Base-by-base conservation (phyloP, 2,113 vertebrate species). In the Oplegnathus fasciatus region DNA sequence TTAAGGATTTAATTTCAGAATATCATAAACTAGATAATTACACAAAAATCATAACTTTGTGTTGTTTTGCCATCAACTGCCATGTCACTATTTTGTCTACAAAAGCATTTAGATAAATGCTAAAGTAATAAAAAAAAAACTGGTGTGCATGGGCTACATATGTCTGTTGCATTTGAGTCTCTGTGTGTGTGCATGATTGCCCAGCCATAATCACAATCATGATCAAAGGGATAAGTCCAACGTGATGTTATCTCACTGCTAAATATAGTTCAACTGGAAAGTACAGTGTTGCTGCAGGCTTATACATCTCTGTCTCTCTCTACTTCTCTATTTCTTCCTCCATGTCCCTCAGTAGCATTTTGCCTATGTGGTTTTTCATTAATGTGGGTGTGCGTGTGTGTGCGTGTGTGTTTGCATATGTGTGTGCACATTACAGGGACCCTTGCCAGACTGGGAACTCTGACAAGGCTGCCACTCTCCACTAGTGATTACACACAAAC, bases 191-290 rank as follows among this genome's bases (percentile, higher is more conserved):
- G 65, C 57, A 78, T 85, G 90, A 80, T 82, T 82, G 88, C 78
- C 70, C 70, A 82, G 89, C 84, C 87, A 93, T 92, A 89, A 90
- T 92, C 87, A 82, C 87, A 93, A 92, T 91, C 82, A 83, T 78
- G 83, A 93, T 92, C 92, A 92, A 90, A 93, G 80, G 88, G 89
- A 93, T 91, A 90, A 91, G 86, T 91, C 86, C 90, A 93, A 88
- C 75, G 80, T 91, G 89, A 90, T 91, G 85, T 91, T 91, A 89
- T 92, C 91, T 89, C 90, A 83, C 84, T 40, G 81, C 93, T 94
- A 94, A 92, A 94, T 93, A 90, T 94, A 94, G 93, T 87, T 72
- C 72, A 37, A 78, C 75, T 87, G 86, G 79, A 88, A 87, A 92
- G 86, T 80, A 88, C 82, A 86, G 86, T 75, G 86, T 69, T 83